phyloP scores from a whole-genome alignment of 2,888 invertebrate genomes.

The Andrena bicolor region DNA sequence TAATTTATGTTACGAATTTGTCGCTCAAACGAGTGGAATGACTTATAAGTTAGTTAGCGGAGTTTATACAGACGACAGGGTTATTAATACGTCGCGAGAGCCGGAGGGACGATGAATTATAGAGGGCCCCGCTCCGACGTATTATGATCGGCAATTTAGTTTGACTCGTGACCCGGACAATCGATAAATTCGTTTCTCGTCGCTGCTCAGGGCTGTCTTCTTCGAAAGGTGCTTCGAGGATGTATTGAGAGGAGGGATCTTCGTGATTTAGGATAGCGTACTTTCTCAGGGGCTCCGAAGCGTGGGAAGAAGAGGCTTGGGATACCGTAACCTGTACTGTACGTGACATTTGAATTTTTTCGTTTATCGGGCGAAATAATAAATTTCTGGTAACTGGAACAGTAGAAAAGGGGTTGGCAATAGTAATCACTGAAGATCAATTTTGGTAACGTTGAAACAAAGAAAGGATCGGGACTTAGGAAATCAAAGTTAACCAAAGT shows the following conservation, averaged over 20 bases:
- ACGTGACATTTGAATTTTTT: no score
- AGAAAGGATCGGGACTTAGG: no score
- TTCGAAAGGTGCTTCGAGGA: not conserved
- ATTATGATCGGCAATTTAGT: slow-evolving; percentile 61
- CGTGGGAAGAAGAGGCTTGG: not conserved
- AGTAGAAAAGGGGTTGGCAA: no score
- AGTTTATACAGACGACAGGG: slow-evolving; percentile 54
- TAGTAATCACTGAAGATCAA: no score
- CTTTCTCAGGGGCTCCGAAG: not conserved
- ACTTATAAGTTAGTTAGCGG: slow-evolving; percentile 63
- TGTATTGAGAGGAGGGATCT: not conserved
- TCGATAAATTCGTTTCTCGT: slow-evolving; percentile 46
- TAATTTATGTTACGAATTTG: slow-evolving; percentile 66
- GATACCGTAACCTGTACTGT: not conserved
- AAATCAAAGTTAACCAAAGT: no score
- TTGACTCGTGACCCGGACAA: slow-evolving; percentile 55
- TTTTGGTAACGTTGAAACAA: no score
- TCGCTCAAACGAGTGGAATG: slow-evolving; percentile 58
- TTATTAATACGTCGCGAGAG: slow-evolving; percentile 53
- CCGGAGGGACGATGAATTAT: slow-evolving; percentile 50
- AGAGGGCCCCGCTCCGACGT: slow-evolving; percentile 31
- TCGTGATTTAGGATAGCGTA: not conserved
- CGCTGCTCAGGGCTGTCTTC: slow-evolving; percentile 9
- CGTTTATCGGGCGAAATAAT: no score
- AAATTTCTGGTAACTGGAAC: no score